phyloP scores from a whole-genome alignment of 1,140 invertebrate species.

The Sminthurides bifidus region DNA sequence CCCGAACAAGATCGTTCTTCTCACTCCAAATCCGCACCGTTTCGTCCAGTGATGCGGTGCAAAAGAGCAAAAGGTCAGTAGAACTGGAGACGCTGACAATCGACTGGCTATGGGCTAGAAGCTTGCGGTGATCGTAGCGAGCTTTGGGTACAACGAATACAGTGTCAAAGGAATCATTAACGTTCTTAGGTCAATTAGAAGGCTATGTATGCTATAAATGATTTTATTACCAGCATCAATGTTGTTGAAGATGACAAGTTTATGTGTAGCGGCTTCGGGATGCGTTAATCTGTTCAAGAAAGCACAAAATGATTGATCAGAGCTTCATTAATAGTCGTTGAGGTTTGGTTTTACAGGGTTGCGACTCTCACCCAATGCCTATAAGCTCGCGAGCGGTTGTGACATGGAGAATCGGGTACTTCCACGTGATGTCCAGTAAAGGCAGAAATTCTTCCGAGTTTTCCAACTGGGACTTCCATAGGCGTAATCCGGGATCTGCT shows the following conservation, averaged over 20 bases:
- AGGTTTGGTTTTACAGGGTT: no score
- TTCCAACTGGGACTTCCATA: constrained; percentile 26
- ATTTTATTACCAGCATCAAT: constrained; percentile 10
- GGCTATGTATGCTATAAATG: neutral
- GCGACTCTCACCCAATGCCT: constrained; percentile 7
- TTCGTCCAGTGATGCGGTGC: constrained; percentile 27
- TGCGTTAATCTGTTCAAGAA: constrained; percentile 6
- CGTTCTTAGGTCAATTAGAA: neutral
- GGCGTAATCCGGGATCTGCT: constrained; percentile 14
- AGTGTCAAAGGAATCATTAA: neutral
- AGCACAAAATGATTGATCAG: neutral
- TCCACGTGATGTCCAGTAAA: constrained; percentile 26
- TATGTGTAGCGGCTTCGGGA: constrained; percentile 10
- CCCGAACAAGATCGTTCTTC: constrained; percentile 24
- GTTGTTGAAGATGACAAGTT: constrained; percentile 25
- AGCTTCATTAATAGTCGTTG: neutral
- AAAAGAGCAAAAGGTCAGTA: constrained; percentile 23
- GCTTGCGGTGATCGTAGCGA: constrained; percentile 16
- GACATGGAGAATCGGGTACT: constrained; percentile 18
- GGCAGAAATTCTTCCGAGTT: constrained; percentile 24
- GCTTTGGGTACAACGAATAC: neutral
- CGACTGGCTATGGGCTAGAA: constrained; percentile 16
- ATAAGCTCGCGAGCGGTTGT: constrained; percentile 11
- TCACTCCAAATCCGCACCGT: constrained; percentile 30
- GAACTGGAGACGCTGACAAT: constrained; percentile 19